Percentiles rank a stretch among this genome's conserved stretches.
These are phyloP conservation scores for Eleginops maclovinus DNA, from an alignment of 2,113 vertebrate genomes.

Conservation along the genomic window DNA sequence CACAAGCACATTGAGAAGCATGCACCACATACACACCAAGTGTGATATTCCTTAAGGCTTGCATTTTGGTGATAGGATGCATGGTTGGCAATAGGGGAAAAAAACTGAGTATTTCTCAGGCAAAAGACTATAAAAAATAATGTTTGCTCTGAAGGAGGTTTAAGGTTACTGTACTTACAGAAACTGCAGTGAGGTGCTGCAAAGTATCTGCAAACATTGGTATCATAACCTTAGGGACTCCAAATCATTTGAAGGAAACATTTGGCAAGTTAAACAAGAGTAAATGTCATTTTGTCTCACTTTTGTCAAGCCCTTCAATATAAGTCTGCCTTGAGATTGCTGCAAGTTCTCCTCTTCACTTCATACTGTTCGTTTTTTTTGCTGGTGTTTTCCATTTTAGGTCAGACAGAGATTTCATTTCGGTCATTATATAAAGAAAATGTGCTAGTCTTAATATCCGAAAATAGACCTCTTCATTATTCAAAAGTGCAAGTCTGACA, in stretches of 20 bases:
- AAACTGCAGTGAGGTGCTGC: not conserved
- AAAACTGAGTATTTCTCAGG: conserved; percentile 19
- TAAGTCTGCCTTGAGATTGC: not conserved
- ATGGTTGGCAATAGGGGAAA: conserved; percentile 1
- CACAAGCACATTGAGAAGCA: not conserved
- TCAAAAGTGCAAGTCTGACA: conserved; percentile 30
- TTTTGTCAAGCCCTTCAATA: not conserved
- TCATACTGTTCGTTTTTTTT: not conserved
- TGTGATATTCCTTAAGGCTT: conserved; percentile 22
- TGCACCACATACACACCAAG: conserved; percentile 6
- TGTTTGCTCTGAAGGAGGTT: not conserved
- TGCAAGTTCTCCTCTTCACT: not conserved
- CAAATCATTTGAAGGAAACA: not conserved
- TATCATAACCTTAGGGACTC: not conserved
- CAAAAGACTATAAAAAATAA: not conserved
- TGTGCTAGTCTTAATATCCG: conserved; percentile 10
- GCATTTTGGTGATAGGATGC: conserved; percentile 25
- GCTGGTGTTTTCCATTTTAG: not conserved
- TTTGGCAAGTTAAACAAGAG: not conserved
- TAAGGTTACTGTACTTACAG: not conserved
- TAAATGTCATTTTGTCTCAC: not conserved
- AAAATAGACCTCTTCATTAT: conserved; percentile 40
- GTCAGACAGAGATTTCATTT: conserved; percentile 9
- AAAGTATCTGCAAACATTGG: not conserved
- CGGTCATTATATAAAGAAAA: not conserved